Evolutionary conservation across 2,888 invertebrate genomes (phyloP), one percentile per base, ranked within the genome.

Genomic region (Crioceris asparagi): DNA sequence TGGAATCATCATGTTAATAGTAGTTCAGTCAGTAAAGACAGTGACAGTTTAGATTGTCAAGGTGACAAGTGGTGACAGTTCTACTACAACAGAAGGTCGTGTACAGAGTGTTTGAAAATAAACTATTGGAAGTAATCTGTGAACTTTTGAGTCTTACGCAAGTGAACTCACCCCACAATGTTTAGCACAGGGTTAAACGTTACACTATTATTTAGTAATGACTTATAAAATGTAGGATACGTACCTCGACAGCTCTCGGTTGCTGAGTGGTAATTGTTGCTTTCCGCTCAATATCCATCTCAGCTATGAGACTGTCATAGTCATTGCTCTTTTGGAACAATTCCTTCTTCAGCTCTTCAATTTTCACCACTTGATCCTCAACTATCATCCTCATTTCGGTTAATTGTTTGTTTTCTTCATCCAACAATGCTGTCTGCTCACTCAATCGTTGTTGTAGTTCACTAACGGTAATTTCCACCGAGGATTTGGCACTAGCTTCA

Each of bases 301-400:
- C 61, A 6, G 63, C 62, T 15, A 64, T 55, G 29, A 64, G 43
- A 14, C 61, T 58, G 47, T 76, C 76, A 44, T 72, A 72, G 49
- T 77, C 75, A 7, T 71, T 71, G 32, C 70, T 69, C 36, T 74
- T 72, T 36, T 72, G 69, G 32, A 66, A 71, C 41, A 83, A 62
- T 52, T 81, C 77, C 45, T 77, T 77, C 53, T 82, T 81, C 4
- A 83, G 57, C 4, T 77, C 74, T 4, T 83, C 79, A 47, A 84
- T 80, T 61, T 83, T 82, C 37, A 77, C 60, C 50, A 81, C 79
- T 56, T 83, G 83, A 33, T 69, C 73, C 53, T 79, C 78, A 33
- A 84, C 64, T 1, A 74, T 75, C 2, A 64, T 56, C 52, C 76
- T 72, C 51, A 78, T 60, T 53, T 79, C 77, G 0, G 57, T 50